Evolutionary conservation across 2,888 invertebrate genomes (phyloP).

Genomic region (Eucriotettix oculatus): DNA sequence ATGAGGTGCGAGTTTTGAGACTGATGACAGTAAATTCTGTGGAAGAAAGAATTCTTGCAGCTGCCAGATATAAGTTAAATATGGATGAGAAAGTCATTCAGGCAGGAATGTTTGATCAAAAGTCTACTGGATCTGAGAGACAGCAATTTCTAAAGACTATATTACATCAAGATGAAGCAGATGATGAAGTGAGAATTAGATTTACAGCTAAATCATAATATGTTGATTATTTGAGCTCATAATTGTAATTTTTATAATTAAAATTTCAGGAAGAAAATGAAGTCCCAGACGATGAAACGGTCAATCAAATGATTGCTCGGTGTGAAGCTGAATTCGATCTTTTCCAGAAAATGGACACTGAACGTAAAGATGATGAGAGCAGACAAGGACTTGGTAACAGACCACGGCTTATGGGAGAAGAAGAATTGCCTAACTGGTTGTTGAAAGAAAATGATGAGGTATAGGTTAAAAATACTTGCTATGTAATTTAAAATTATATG

Average conservation of each 20-base stretch:
- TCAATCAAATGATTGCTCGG: slow-evolving; percentile 46
- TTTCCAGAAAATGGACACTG: slow-evolving; percentile 38
- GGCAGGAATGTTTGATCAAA: slow-evolving; percentile 48
- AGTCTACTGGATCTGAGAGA: slow-evolving; percentile 41
- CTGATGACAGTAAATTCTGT: slow-evolving; percentile 45
- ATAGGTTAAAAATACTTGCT: neutral
- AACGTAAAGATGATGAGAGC: slow-evolving; percentile 30
- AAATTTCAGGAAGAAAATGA: slow-evolving; percentile 37
- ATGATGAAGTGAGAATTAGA: slow-evolving; percentile 27
- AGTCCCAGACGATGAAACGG: slow-evolving; percentile 46
- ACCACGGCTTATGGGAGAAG: slow-evolving; percentile 38
- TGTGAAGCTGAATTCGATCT: slow-evolving; percentile 40
- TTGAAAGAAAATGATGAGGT: slow-evolving; percentile 19
- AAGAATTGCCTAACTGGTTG: slow-evolving; percentile 39
- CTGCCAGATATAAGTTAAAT: slow-evolving; percentile 44
- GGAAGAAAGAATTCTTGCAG: slow-evolving; percentile 43
- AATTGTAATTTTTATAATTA: neutral
- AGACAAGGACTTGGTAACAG: slow-evolving; percentile 25
- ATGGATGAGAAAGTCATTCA: slow-evolving; percentile 50
- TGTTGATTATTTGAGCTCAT: neutral
- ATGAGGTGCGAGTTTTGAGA: slow-evolving; percentile 42
- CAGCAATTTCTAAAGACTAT: slow-evolving; percentile 37
- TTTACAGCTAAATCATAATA: neutral
- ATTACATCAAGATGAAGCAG: slow-evolving; percentile 32
- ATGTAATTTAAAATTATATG: too few species aligned